Evolutionary conservation across 2,797 vertebrate genomes (phyloP), one percentile per base, ranked within the genome.

Genomic region (Gephyroberyx darwinii): DNA sequence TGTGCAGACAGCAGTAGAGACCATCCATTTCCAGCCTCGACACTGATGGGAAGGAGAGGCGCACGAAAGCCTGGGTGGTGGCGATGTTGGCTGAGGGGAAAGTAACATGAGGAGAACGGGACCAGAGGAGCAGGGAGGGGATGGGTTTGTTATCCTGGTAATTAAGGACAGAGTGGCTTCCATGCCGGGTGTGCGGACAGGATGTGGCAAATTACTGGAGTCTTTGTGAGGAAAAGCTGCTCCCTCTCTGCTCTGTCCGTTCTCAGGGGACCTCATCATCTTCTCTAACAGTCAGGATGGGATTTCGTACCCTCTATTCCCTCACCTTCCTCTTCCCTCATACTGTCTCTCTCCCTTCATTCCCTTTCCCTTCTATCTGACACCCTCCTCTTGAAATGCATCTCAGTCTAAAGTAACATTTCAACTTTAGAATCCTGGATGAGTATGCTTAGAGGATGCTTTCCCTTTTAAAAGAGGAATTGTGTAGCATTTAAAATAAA

Each of bases 221-320:
- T 93, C 94, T 95, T 95, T 94, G 93, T 94, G 92, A 92, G 91
- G 93, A 93, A 93, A 95, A 94, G 93, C 94, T 94, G 91, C 93
- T 94, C 92, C 93, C 92, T 88, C 90, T 92, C 90, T 92, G 91
- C 93, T 95, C 93, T 86, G 88, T 92, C 93, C 93, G 68, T 92
- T 92, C 96, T 95, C 96, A 74, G 71, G 96, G 96, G 96, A 96
- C 91, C 95, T 96, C 92, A 94, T 97, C 94, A 95, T 96, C 92
- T 95, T 95, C 94, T 94, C 94, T 96, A 96, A 98, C 96, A 97
- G 95, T 96, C 96, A 96, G 94, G 94, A 96, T 94, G 92, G 95
- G 93, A 95, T 95, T 96, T 95, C 94, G 93, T 95, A 94, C 90
- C 93, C 93, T 94, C 86, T 94, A 92, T 96, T 96, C 94, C 93